Evolutionary conservation across 2,797 vertebrate species (phyloP).

Genomic region (Petrocephalus schoutedeni): DNA sequence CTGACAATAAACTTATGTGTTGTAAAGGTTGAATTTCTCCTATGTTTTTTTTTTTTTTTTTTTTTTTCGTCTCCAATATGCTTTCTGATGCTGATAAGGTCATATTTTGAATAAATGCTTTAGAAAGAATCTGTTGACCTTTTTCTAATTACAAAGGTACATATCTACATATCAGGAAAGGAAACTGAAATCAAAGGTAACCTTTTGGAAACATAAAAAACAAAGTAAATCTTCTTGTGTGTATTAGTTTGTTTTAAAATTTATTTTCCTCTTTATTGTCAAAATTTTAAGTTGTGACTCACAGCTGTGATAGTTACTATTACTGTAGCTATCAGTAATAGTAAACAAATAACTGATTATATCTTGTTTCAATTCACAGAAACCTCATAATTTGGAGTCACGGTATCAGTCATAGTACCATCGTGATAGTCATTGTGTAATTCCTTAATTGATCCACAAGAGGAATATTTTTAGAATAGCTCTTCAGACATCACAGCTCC

Average conservation of each 20-base stretch:
- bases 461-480: constrained; percentile 9
- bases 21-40: constrained; percentile 58
- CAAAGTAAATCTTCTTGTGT: neutral
- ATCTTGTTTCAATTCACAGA: neutral
- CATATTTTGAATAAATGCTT: constrained; percentile 55
- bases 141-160: constrained; percentile 34
- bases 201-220: constrained; percentile 17
- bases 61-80: constrained; percentile 37
- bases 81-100: constrained; percentile 60
- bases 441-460: neutral
- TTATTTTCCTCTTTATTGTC: constrained; percentile 3
- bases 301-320: neutral
- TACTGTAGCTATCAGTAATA: neutral
- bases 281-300: neutral
- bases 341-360: neutral
- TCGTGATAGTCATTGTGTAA: neutral
- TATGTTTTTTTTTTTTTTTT: constrained; percentile 25
- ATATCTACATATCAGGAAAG: constrained; percentile 7
- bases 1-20: constrained; percentile 32
- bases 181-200: constrained; percentile 22
- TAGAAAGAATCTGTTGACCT: constrained; percentile 40
- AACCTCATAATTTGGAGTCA: neutral
- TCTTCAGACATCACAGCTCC: neutral
- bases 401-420: neutral
- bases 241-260: neutral